Conservation (phyloP, 2,113 vertebrate genomes). For the Pteronura brasiliensis region DNA sequence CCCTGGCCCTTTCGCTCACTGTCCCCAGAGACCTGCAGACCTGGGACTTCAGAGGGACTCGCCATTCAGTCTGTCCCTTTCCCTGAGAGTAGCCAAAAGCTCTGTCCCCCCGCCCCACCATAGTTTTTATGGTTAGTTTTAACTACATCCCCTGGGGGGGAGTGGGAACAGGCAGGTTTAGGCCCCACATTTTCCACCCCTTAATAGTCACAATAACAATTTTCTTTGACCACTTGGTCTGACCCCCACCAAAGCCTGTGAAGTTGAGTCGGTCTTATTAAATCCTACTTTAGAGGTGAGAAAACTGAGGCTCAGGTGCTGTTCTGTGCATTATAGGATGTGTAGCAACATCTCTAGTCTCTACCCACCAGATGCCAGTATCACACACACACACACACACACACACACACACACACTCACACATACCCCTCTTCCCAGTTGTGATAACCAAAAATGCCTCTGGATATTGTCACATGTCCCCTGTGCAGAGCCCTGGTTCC, state of each 20-base stretch:
- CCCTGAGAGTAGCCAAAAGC: background rate
- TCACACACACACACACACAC: background rate
- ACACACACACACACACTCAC: no score
- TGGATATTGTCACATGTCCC: background rate
- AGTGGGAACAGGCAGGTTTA: background rate
- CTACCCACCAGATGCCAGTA: background rate
- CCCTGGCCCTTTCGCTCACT: slow-evolving; percentile 73
- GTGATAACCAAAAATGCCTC: background rate
- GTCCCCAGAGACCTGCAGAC: slow-evolving; percentile 78
- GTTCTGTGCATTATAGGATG: fast-evolving
- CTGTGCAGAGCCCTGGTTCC: background rate
- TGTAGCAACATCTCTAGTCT: background rate
- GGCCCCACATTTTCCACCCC: background rate
- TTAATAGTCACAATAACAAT: background rate
- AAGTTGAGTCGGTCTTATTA: background rate
- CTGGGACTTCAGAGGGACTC: slow-evolving; percentile 56
- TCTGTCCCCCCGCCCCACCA: background rate
- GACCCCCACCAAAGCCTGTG: background rate
- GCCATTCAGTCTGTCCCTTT: background rate
- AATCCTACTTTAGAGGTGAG: background rate
- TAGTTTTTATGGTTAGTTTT: no score
- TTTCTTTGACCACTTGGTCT: background rate
- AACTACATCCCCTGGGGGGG: background rate
- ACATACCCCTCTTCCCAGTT: background rate
- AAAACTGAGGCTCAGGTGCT: background rate